Conservation (phyloP, 1,140 invertebrate species). For the Anastrepha ludens region DNA sequence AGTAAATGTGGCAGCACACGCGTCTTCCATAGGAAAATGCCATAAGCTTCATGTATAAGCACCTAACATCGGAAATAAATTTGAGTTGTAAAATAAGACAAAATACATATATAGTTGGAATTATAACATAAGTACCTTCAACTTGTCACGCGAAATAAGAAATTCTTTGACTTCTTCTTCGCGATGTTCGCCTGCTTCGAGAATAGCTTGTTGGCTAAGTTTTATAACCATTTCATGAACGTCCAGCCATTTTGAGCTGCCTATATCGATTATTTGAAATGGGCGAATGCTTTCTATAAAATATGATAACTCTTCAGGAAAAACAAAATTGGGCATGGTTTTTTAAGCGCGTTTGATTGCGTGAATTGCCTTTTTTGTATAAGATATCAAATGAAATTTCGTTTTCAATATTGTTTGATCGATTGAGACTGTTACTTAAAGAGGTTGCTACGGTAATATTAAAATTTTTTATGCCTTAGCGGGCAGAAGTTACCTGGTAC, state of each 20-base stretch:
- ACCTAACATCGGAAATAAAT: constrained; percentile 62
- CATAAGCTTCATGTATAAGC: constrained; percentile 85
- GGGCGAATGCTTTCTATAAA: constrained; percentile 70
- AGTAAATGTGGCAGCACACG: constrained; percentile 84
- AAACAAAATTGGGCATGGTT: constrained; percentile 69
- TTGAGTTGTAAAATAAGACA: too few relatives aligned
- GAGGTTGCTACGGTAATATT: constrained; percentile 5
- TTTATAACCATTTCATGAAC: constrained; percentile 85
- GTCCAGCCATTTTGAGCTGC: constrained; percentile 80
- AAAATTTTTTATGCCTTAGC: too few relatives aligned
- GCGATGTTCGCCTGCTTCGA: constrained; percentile 80
- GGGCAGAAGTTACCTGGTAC: too few relatives aligned
- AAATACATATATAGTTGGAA: too few relatives aligned
- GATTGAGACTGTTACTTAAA: neutral
- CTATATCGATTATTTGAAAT: constrained; percentile 69
- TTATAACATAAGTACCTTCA: constrained; percentile 68
- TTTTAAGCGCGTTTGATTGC: neutral
- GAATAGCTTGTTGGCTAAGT: constrained; percentile 85
- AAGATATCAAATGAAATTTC: neutral
- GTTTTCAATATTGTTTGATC: constrained; percentile 11
- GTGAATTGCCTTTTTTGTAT: neutral
- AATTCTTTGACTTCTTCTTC: constrained; percentile 85
- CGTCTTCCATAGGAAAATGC: constrained; percentile 85
- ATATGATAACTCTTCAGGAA: constrained; percentile 69
- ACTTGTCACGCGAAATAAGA: constrained; percentile 75